Evolutionary conservation across 2,888 invertebrate genomes (phyloP).

Genomic region (Macrophya annulata): DNA sequence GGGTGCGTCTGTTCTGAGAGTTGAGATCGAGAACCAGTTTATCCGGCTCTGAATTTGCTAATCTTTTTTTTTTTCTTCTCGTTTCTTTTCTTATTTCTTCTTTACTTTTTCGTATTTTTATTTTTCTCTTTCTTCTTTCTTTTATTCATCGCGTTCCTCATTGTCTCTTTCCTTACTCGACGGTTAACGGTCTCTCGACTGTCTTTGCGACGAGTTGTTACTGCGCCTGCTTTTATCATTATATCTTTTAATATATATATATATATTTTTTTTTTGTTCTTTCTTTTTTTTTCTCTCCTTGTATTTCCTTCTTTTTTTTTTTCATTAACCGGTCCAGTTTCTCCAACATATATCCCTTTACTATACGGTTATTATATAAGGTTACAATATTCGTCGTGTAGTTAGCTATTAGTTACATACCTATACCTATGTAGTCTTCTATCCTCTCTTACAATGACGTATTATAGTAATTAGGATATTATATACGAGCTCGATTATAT

Average conservation of each 20-base stretch:
- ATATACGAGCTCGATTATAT: too few species aligned
- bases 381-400: background rate
- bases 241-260: too few species aligned
- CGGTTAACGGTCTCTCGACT: slow-evolving; percentile 34
- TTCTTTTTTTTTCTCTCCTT: too few species aligned
- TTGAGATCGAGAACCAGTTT: slow-evolving; percentile 43
- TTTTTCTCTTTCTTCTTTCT: background rate
- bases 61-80: slow-evolving; percentile 20
- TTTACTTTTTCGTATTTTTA: too few species aligned
- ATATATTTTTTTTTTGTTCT: too few species aligned
- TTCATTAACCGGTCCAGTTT: background rate
- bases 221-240: background rate
- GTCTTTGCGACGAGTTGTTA: background rate
- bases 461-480: too few species aligned
- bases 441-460: too few species aligned
- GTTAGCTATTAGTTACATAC: background rate
- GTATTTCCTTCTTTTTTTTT: background rate
- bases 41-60: slow-evolving; percentile 40
- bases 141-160: background rate
- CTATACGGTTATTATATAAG: background rate
- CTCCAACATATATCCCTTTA: background rate
- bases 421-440: too few species aligned
- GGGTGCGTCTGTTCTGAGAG: slow-evolving; percentile 4
- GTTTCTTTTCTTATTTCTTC: slow-evolving; percentile 27
- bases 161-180: background rate